Base-by-base conservation (phyloP, 2,113 vertebrate genomes). In the Calypte anna region DNA sequence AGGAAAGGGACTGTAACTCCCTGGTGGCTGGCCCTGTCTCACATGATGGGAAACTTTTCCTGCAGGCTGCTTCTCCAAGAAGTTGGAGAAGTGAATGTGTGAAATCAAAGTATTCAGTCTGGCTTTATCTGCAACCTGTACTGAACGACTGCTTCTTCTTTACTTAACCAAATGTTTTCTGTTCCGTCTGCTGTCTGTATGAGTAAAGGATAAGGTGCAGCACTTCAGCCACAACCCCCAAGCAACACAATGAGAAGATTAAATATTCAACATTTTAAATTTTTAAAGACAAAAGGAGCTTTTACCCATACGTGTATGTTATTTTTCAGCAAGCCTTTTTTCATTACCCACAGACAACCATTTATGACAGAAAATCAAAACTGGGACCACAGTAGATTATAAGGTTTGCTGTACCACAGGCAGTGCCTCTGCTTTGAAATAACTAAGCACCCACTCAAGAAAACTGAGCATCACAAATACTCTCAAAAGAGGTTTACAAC, bases 231-330 rank as follows among this genome's bases (percentile, higher is more conserved):
- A 54, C 58, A 61, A 55, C 61, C 13, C 16, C 44, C 46, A 61
- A 48, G 33, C 22, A 76, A 59, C 22, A 86, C 31, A 62, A 88
- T 59, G 5, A 4, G 24, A 82, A 88, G 63, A 57, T 14, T 48
- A 14, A 30, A 73, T 61, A 68, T 44, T 43, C 30, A 61, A 13
- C 27, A 66, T 7, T 24, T 30, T 6, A 58, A n/a, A 57, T 23
- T 36, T 69, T 50, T 67, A 43, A 68, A 82, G 53, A 63, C 9
- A 63, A 88, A 70, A 4, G 3, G 30, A 54, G 25, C 5, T 30
- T 51, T 72, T 75, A 57, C 13, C 15, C 3, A 6, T 31, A 24
- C 7, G 10, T 0, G 0, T 24, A 48, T 14, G 7, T 27, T 28
- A 48, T 22, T 48, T 84, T 73, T 80, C 53, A 63, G 58, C 9